Base-by-base conservation (phyloP, 2,888 invertebrate species). In the Cryptosula pallasiana region DNA sequence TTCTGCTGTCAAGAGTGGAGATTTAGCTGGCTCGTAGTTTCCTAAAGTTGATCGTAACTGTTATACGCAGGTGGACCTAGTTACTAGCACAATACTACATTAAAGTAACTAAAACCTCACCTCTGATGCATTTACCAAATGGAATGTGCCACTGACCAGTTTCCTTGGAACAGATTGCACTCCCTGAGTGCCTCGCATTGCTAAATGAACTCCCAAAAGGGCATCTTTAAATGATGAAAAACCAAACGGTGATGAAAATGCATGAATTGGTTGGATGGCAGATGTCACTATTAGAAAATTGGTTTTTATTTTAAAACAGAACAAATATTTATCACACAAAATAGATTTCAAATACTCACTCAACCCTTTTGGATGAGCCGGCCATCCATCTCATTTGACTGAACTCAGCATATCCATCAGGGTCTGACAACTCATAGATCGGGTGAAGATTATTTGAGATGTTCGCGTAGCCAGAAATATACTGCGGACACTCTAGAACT, bases 191-290 rank as follows among this genome's bases (percentile, higher is more conserved):
- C 34, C 5, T 27, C 13, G 5, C 63, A 63, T 34, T 63, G n/a
- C 5, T 13, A 9, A 63, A 32, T 25, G 32, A 13, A 32, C 25
- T 63, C 2, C 63, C 63, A 32, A 29, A 27, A 29, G 63, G 63
- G n/a, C 63, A 63, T 13, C 63, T 63, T 29, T 32, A 2, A 63
- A 63, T n/a, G n/a, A n/a, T n/a, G n/a, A n/a, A n/a, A n/a, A n/a
- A n/a, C n/a, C n/a, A n/a, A n/a, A n/a, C n/a, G n/a, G n/a, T n/a
- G n/a, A n/a, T n/a, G n/a, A n/a, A n/a, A n/a, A n/a, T n/a, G n/a
- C n/a, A n/a, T n/a, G n/a, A n/a, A n/a, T n/a, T n/a, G n/a, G n/a
- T n/a, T n/a, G n/a, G n/a, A n/a, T n/a, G n/a, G n/a, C n/a, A n/a
- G n/a, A n/a, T n/a, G n/a, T n/a, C n/a, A n/a, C n/a, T n/a, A n/a